phyloP scores from a whole-genome alignment of 2,888 invertebrate genomes.

The Clepsis dumicolana region DNA sequence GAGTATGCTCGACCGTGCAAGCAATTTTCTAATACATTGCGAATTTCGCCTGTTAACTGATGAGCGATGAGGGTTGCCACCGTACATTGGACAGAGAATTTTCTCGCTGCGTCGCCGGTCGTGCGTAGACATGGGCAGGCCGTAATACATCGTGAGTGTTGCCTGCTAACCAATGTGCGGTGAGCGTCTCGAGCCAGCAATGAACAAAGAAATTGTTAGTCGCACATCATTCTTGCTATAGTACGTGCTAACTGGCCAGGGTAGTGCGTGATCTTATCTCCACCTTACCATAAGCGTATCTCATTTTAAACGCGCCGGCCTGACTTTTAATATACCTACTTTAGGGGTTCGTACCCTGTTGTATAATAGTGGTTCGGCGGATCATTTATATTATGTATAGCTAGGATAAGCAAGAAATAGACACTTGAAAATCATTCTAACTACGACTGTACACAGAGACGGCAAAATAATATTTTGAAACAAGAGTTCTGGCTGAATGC shows the following conservation, averaged over 20 bases:
- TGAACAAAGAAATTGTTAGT: not conserved
- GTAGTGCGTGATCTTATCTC: constrained; percentile 35
- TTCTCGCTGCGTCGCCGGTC: too few relatives aligned
- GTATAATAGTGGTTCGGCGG: constrained; percentile 4
- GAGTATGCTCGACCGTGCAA: not conserved
- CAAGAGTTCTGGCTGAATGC: too few relatives aligned
- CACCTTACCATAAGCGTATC: constrained; percentile 45
- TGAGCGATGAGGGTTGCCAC: too few relatives aligned
- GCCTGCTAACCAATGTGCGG: too few relatives aligned
- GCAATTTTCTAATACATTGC: not conserved
- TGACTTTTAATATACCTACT: constrained; percentile 30
- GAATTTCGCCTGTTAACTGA: too few relatives aligned
- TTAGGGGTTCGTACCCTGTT: not conserved
- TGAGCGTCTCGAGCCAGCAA: not conserved
- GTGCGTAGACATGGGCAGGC: too few relatives aligned
- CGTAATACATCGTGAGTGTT: too few relatives aligned
- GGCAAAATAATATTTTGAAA: too few relatives aligned
- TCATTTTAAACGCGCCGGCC: constrained; percentile 45
- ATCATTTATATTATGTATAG: not conserved
- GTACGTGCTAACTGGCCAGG: constrained; percentile 43
- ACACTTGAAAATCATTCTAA: too few relatives aligned
- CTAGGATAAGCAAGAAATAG: not conserved
- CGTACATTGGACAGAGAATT: too few relatives aligned
- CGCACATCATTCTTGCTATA: not conserved
- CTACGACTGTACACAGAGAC: too few relatives aligned